Percentiles rank a stretch among this genome's conserved stretches.
Evolutionary conservation across 2,888 invertebrate species (phyloP).

Genomic region (Temnothorax unifasciatus): DNA sequence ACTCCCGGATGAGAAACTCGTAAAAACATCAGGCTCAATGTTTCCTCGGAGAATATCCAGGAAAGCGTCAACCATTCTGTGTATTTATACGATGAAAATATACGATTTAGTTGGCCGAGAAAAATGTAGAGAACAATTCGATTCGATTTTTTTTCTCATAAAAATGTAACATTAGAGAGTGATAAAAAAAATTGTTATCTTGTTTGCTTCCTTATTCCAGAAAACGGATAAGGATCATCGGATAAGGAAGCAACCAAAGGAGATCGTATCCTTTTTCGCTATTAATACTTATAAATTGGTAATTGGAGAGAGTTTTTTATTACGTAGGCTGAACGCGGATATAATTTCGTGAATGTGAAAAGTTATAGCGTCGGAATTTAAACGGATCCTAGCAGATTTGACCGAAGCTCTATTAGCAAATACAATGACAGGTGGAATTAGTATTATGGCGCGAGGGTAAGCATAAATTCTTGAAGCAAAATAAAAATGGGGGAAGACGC

Average conservation of each 20-base stretch:
- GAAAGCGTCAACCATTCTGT: not conserved
- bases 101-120: too few relatives aligned
- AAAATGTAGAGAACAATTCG: too few relatives aligned
- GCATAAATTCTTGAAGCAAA: conserved; percentile 18
- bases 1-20: not conserved
- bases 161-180: too few relatives aligned
- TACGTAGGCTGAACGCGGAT: not conserved
- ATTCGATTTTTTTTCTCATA: too few relatives aligned
- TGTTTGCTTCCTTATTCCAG: not conserved
- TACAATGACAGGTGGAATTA: not conserved
- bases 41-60: not conserved
- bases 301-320: not conserved
- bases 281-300: not conserved
- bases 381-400: not conserved
- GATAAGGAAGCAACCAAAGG: not conserved
- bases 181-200: not conserved
- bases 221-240: too few relatives aligned
- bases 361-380: not conserved
- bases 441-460: conserved; percentile 16
- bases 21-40: not conserved
- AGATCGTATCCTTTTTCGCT: not conserved
- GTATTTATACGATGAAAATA: not conserved
- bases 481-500: not conserved
- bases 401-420: not conserved
- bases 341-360: not conserved